Evolutionary conservation across 2,113 vertebrate species (phyloP).

Genomic region (Formicarius rufipectus): DNA sequence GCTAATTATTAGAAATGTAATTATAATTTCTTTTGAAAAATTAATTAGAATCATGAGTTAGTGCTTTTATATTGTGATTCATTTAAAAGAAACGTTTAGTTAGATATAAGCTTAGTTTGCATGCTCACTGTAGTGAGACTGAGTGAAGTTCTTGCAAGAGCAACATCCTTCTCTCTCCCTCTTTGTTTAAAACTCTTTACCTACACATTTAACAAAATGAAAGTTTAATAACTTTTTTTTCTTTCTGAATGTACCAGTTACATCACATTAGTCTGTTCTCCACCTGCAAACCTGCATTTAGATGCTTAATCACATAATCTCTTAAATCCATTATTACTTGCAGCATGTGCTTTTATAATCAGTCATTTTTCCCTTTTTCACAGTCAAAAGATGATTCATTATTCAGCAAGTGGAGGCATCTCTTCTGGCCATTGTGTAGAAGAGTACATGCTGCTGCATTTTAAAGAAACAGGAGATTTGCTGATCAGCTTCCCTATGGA

Average conservation of each 20-base stretch:
- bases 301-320: background rate
- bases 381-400: background rate
- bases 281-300: background rate
- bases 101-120: background rate
- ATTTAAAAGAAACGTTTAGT: background rate
- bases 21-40: background rate
- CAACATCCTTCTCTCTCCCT: background rate
- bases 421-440: background rate
- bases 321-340: background rate
- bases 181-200: background rate
- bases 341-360: background rate
- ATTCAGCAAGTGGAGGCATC: background rate
- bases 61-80: background rate
- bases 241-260: background rate
- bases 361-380: background rate
- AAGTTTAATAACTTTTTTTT: background rate
- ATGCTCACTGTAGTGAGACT: background rate
- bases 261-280: background rate
- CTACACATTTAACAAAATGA: background rate
- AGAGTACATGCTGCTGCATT: background rate
- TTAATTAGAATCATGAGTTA: background rate
- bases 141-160: background rate
- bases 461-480: constrained; percentile 11
- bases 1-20: background rate
- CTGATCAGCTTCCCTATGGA: background rate